Evolutionary conservation across 2,113 vertebrate species (phyloP).

Genomic region (Etheostoma cragini): DNA sequence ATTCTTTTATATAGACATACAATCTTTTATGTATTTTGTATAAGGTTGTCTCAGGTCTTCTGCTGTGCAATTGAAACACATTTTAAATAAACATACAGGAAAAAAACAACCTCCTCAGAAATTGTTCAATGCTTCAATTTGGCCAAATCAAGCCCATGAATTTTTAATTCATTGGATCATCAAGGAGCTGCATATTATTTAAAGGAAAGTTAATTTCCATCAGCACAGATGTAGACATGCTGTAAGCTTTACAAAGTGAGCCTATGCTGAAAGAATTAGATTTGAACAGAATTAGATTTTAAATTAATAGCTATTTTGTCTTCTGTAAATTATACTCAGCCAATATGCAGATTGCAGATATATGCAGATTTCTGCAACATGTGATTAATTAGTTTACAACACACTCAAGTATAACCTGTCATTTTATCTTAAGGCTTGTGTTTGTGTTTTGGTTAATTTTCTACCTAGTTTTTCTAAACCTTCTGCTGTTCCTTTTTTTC

Average conservation of each 20-base stretch:
- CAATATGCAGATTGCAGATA: background rate
- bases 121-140: background rate
- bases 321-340: background rate
- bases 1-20: background rate
- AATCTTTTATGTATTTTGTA: background rate
- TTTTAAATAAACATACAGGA: background rate
- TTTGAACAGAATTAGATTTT: background rate
- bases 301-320: background rate
- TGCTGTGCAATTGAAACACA: background rate
- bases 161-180: background rate
- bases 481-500: background rate
- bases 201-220: background rate
- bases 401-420: background rate
- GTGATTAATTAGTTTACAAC: background rate
- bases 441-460: background rate
- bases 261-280: background rate
- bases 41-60: background rate
- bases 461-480: background rate
- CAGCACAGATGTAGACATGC: background rate
- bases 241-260: background rate
- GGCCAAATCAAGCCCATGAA: background rate
- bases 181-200: background rate
- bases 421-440: background rate
- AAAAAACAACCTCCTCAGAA: background rate
- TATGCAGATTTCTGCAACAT: background rate